Evolutionary conservation across 2,888 invertebrate species (phyloP), one percentile per base, ranked within the genome.

Genomic region (Drosophila subsilvestris): DNA sequence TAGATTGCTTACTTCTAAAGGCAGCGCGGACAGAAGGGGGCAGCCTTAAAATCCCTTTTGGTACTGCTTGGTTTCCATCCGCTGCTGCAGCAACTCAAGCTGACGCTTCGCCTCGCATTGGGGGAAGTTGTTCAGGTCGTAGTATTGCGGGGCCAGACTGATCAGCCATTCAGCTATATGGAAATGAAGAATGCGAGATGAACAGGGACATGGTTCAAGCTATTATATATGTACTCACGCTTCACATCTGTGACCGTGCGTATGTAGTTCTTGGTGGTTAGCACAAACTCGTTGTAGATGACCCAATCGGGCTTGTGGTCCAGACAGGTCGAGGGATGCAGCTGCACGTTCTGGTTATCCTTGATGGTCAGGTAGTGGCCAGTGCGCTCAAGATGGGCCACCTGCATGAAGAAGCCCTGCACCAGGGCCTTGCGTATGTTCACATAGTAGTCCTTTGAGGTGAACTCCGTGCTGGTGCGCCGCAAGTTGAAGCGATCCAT

Each of bases 261-360:
- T 88, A 99, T 99, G 92, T 99, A 99, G 93, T 99, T 99, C 93
- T 99, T 99, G 69, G 99, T 99, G 74, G 99, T 99, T 79, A 99
- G 94, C 53, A 99, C 99, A 91, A 99, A 99, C 93, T 99, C 99
- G 93, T 99, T 99, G 93, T 99, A 99, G 69, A 99, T 96, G 45
- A 99, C 99, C 99, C 99, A 99, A 93, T 99, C 99, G 0, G 99
- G 99, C 92, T 99, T 99, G 93, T 99, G 99, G 93, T 99, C 99
- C 63, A 99, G 94, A 91, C 99, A 99, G 9, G 99, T 99, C 79
- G 99, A 99, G 0, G 99, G 99, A 93, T 99, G 99, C 47, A 99
- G 94, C 92, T 99, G 99, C 1, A 99, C 99, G 73, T 98, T 96
- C 93, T 99, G 99, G 93, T 99, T 99, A 93, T 99, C 99, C 92